Base-by-base conservation (phyloP, 23 tunicate genomes). In the Ciona savignyi region DNA sequence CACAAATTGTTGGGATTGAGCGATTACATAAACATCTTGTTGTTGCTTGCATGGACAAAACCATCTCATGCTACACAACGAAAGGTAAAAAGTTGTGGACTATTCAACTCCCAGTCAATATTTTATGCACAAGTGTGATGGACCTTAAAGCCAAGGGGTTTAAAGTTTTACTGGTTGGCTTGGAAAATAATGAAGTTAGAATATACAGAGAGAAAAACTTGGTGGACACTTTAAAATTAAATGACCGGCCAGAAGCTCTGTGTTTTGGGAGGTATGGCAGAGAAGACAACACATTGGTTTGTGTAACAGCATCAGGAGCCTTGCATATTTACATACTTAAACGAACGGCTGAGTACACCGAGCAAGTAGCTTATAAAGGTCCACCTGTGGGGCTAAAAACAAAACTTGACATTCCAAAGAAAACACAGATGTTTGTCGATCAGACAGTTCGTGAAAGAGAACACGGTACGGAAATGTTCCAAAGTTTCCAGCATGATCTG, bases 361-460 rank as follows among this genome's bases (percentile, higher is more conserved):
- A 87, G 30, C 78, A 88, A 28, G 60, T 72, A n/a, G 25, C 68
- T 0, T 78, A 79, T 34, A 32, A 73, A 62, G 90, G 90, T 19
- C 97, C 90, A 28, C 89, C 85, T 23, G 78, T 79, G 4, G 42
- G 85, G 1, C 97, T 83, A 56, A 29, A 65, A 0, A 73, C 74
- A 60, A 79, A 75, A 66, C 70, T 92, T 19, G 65, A 95, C 31
- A 83, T 95, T 66, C 90, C 99, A 24, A 95, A 95, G 62, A 95
- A 88, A 74, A 70, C 90, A 30, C 99, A 95, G 72, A 69, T 90
- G 2, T 95, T 70, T 75, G 86, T 95, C 30, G 99, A 95, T 33
- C 99, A 95, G 68, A 83, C 95, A 1, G 83, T 83, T 23, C 35
- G 85, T 0, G 99, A 95, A 35, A 67, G 95, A 32, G 85, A 95